Conservation (phyloP, 2,113 vertebrate species). For the Eupsittula cactorum region DNA sequence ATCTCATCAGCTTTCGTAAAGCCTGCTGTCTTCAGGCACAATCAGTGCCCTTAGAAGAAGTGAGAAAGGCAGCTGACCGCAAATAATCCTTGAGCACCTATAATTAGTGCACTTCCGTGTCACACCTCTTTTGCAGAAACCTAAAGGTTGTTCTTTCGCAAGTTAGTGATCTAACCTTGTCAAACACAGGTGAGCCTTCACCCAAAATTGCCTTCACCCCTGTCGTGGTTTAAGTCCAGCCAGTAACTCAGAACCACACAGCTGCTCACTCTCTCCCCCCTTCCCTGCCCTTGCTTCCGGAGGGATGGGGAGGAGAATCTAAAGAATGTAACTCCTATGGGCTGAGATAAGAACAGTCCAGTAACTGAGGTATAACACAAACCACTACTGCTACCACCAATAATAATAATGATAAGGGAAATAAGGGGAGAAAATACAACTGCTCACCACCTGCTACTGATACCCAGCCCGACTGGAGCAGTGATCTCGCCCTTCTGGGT, state of each 20-base stretch:
- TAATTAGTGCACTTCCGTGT: background rate
- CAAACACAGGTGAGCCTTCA: background rate
- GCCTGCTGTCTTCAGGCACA: background rate
- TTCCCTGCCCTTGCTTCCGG: background rate
- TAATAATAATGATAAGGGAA: background rate
- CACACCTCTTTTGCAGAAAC: background rate
- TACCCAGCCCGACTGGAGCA: accelerated
- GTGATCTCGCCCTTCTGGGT: background rate
- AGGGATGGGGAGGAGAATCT: background rate
- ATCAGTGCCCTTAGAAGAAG: background rate
- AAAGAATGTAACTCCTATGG: background rate
- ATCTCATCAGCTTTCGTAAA: background rate
- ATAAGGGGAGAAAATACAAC: background rate
- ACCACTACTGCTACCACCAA: background rate
- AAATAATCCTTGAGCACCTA: background rate
- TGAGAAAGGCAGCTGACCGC: background rate
- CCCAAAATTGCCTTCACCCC: accelerated
- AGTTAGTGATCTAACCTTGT: background rate
- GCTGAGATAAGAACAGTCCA: background rate
- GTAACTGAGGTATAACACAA: background rate
- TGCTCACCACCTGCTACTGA: background rate
- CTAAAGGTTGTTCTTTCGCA: background rate
- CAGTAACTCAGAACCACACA: background rate
- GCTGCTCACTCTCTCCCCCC: background rate
- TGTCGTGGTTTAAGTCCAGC: background rate